Base-by-base conservation (phyloP, 2,888 invertebrate genomes). In the Dusona sp. region DNA sequence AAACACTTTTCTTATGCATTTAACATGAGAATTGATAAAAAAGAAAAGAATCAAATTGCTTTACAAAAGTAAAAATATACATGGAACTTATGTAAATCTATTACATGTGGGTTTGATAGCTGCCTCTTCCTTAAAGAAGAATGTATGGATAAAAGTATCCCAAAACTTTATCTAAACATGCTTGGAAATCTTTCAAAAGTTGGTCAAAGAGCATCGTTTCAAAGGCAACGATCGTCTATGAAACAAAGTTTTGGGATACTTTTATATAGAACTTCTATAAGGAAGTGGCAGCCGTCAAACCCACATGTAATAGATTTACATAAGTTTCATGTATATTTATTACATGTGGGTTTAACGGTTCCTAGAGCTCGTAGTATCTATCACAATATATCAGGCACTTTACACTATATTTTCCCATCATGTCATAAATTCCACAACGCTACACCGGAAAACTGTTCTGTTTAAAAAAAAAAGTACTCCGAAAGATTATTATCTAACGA, bases 271-370 rank as follows among this genome's bases (percentile, higher is more conserved):
- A 8, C n/a, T n/a, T 36, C n/a, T n/a, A 19, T 33, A 29, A 61
- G 61, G 29, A 25, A 61, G 29, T 11, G 11, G 6, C 65, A 38
- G 9, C n/a, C 65, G 65, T 65, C 33, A 65, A 65, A 38, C 36
- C 65, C 65, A 65, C 74, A 45, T 45, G 22, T 70, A 45, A 70
- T n/a, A 38, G 22, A 67, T 67, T 67, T 67, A 67, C 67, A 70
- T 45, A 45, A n/a, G 22, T 70, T 22, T 54, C 36, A 25, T 22
- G 67, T 67, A 67, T 67, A 61, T 61, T 61, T 61, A 57, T 25
- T 7, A 33, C 65, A 36, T 36, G 65, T 65, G 67, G 38, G 38
- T 22, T 67, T n/a, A 67, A 67, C 67, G 22, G 36, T 38, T 67
- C 67, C 38, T 67, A 38, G 29, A 61, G 29, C 61, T 61, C 61